Evolutionary conservation across 2,797 vertebrate species (phyloP).

Genomic region (Takifugu ocellatus): DNA sequence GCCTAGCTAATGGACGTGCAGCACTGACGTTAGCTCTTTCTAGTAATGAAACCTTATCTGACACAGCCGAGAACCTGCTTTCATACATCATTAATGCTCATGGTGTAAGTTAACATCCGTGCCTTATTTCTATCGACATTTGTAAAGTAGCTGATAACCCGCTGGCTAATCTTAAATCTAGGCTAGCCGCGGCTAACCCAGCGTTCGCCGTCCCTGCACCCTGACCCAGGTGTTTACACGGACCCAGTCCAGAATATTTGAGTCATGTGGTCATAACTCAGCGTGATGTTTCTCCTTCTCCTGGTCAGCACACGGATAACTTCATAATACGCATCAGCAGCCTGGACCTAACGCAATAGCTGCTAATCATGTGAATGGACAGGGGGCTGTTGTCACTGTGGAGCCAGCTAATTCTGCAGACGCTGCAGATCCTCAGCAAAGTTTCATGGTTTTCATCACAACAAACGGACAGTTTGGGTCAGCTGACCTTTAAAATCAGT

Average conservation of each 20-base stretch:
- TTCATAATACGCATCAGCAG: not conserved
- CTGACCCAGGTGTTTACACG: conserved; percentile 5
- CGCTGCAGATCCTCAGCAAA: not conserved
- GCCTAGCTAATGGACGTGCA: conserved; percentile 1
- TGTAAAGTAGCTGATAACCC: conserved; percentile 3
- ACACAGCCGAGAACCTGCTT: not conserved
- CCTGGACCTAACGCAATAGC: not conserved
- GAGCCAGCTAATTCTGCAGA: conserved; percentile 12
- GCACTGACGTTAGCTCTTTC: not conserved
- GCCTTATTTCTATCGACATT: not conserved
- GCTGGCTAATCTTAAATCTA: not conserved
- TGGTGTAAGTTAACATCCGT: conserved; percentile 17
- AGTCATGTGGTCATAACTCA: not conserved
- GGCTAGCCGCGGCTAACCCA: conserved; percentile 1
- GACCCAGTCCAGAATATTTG: not conserved
- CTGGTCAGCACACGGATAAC: not conserved
- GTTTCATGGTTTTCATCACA: not conserved
- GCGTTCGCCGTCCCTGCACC: conserved; percentile 9
- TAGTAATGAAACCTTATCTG: conserved; percentile 10
- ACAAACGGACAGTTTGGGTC: not conserved
- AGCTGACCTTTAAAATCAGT: not conserved
- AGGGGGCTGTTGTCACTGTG: conserved; percentile 6
- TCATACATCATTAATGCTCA: conserved; percentile 35
- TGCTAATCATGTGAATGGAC: conserved; percentile 10
- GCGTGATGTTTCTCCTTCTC: not conserved